A percentile compares a stretch with the other conserved stretches of the same genome.
Evolutionary conservation across 2,113 vertebrate genomes (phyloP).

Genomic region (Pteruthius melanotis): DNA sequence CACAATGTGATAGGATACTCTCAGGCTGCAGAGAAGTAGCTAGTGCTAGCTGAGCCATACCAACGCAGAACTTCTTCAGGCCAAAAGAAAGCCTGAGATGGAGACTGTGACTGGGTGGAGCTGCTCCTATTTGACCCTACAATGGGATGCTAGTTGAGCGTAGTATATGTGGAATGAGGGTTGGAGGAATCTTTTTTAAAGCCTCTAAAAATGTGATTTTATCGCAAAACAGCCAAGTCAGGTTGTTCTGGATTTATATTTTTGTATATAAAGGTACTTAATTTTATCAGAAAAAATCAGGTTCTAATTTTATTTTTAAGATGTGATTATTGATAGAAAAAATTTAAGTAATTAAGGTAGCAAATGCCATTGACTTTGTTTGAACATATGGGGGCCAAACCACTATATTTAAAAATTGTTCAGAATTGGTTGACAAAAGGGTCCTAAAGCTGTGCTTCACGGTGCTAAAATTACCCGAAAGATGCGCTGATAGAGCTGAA

Average conservation of each 20-base stretch:
- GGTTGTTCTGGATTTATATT: background rate
- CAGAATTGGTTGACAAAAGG: background rate
- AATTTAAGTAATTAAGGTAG: background rate
- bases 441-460: background rate
- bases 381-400: background rate
- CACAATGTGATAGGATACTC: background rate
- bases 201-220: background rate
- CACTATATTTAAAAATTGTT: background rate
- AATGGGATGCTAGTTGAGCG: background rate
- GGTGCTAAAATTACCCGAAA: background rate
- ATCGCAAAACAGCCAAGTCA: background rate
- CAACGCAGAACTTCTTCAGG: background rate
- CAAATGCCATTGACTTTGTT: background rate
- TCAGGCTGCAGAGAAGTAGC: background rate
- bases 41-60: background rate
- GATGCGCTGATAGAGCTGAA: background rate
- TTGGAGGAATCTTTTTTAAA: background rate
- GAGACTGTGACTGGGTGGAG: background rate
- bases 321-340: background rate
- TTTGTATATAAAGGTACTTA: background rate
- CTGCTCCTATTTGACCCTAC: background rate
- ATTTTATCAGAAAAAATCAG: background rate
- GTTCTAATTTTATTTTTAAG: background rate
- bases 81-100: background rate
- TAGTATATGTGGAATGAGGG: background rate